A percentile compares a stretch with the other conserved stretches of the same genome.
These are phyloP conservation scores for Austrolebias charrua DNA, from an alignment of 2,797 vertebrate genomes.

Conservation along the genomic window DNA sequence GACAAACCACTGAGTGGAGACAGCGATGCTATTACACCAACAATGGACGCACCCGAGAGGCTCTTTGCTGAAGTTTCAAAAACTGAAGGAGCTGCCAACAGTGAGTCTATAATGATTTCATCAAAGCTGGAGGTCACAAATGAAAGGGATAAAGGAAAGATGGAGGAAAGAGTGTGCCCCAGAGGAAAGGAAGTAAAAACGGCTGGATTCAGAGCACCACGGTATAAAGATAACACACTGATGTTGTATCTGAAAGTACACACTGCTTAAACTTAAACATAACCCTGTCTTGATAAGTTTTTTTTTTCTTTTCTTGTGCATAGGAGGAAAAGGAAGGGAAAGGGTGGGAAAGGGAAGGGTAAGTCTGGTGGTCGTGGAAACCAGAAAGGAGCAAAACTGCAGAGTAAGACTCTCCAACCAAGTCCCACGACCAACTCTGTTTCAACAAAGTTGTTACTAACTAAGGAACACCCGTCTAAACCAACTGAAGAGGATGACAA, in stretches of 20 bases:
- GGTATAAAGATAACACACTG: constrained; percentile 55
- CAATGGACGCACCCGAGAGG: constrained; percentile 50
- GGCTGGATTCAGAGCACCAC: constrained; percentile 76
- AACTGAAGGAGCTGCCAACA: constrained; percentile 26
- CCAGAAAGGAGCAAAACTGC: constrained; percentile 65
- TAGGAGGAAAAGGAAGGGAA: constrained; percentile 82
- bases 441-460: constrained; percentile 34
- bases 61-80: constrained; percentile 33
- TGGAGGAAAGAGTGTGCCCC: constrained; percentile 64
- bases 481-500: constrained; percentile 19
- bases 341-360: constrained; percentile 75
- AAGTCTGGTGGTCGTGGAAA: constrained; percentile 69
- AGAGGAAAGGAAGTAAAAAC: constrained; percentile 78
- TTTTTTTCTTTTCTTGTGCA: constrained; percentile 44
- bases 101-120: constrained; percentile 37
- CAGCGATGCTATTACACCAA: constrained; percentile 60
- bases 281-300: constrained; percentile 4
- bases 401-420: constrained; percentile 59
- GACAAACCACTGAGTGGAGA: constrained; percentile 68
- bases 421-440: constrained; percentile 34
- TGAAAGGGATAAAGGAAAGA: constrained; percentile 55
- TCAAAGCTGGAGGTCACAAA: constrained; percentile 31
- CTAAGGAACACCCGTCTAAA: constrained; percentile 47
- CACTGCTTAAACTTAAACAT: too few relatives aligned
- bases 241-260: too few relatives aligned